Evolutionary conservation across 1,140 invertebrate species (phyloP).

Genomic region (Formica selysi): DNA sequence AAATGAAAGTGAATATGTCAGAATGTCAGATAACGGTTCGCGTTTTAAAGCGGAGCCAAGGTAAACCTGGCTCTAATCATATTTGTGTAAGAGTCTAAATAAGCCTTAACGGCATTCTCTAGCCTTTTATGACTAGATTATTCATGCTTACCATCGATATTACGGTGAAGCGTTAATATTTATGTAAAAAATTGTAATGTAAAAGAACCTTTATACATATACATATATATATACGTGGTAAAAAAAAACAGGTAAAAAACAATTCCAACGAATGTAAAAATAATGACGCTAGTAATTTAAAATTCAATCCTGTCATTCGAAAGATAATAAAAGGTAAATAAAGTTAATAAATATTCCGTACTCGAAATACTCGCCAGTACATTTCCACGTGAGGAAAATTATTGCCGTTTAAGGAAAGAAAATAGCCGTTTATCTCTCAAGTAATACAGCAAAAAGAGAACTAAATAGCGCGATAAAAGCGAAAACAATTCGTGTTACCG

Average conservation of each 20-base stretch:
- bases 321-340: too few relatives aligned
- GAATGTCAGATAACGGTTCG: background rate
- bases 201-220: background rate
- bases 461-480: background rate
- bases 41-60: conserved; percentile 28
- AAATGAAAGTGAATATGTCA: conserved; percentile 12
- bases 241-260: background rate
- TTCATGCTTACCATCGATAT: background rate
- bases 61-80: conserved; percentile 27
- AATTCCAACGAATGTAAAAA: background rate
- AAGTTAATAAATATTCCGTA: too few relatives aligned
- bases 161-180: background rate
- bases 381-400: background rate
- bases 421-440: background rate
- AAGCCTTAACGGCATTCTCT: background rate
- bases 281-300: background rate
- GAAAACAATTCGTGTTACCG: conserved; percentile 14
- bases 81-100: conserved; percentile 11
- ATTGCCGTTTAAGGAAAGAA: background rate
- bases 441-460: background rate
- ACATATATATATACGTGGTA: background rate
- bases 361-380: conserved; percentile 4
- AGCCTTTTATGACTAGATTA: background rate
- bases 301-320: background rate
- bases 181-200: conserved; percentile 2